Percentiles rank a stretch among this genome's conserved stretches.
These are phyloP conservation scores for Poecile montanus DNA, from an alignment of 2,797 vertebrate genomes.

Conservation along the genomic window DNA sequence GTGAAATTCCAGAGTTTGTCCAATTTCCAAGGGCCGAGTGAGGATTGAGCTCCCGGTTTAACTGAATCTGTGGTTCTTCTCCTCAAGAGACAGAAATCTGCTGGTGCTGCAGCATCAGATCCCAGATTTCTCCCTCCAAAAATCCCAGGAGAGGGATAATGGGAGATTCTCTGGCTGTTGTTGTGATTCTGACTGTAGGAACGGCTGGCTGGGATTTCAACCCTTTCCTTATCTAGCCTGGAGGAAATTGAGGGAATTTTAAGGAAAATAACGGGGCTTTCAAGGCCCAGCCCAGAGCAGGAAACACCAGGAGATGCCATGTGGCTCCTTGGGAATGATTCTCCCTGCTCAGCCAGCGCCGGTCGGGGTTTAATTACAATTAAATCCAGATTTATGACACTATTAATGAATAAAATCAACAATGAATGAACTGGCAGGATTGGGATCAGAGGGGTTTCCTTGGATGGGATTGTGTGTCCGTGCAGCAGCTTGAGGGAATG, in stretches of 20 bases:
- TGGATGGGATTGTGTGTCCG: fast-evolving
- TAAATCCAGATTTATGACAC: neutral
- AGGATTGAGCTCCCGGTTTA: neutral
- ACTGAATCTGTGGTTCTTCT: neutral
- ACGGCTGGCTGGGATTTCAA: neutral
- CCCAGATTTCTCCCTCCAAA: neutral
- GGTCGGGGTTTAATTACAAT: neutral
- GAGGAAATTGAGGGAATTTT: neutral
- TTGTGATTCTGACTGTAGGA: neutral
- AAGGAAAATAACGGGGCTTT: neutral
- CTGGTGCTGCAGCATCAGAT: neutral
- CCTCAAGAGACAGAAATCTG: neutral
- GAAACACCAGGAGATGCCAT: neutral
- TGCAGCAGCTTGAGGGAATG: fast-evolving
- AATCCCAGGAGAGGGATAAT: neutral
- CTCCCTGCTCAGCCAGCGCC: neutral
- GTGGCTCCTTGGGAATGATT: neutral
- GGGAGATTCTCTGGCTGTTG: neutral
- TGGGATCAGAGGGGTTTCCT: neutral
- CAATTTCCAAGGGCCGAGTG: neutral
- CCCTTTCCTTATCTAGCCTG: neutral
- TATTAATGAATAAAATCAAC: neutral
- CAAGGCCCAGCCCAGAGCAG: neutral
- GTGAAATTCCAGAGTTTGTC: neutral
- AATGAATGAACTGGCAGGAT: neutral